phyloP scores from a whole-genome alignment of 30 jellyfish, hydroid and myxozoan genomes.

The Rhopilema esculentum region DNA sequence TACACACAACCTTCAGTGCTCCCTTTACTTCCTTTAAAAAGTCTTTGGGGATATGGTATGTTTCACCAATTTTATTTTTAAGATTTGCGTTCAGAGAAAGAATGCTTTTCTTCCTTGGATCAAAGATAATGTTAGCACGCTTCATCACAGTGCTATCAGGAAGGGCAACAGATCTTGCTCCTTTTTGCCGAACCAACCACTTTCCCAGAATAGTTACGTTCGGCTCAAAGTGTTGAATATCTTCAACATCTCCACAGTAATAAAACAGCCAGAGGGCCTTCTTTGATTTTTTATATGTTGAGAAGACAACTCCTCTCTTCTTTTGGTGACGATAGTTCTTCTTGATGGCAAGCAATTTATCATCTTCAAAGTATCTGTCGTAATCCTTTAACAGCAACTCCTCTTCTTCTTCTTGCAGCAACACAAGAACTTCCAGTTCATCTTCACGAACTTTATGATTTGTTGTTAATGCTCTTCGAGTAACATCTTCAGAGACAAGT shows the following conservation, averaged over 20 bases:
- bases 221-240: not conserved
- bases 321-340: not conserved
- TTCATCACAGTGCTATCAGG: not conserved
- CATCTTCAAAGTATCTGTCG: not conserved
- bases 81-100: conserved; percentile 1
- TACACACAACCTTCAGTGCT: not conserved
- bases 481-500: conserved; percentile 15
- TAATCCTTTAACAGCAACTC: not conserved
- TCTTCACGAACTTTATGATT: not conserved
- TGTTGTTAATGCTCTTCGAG: conserved; percentile 14
- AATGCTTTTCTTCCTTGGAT: not conserved
- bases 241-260: conserved; percentile 19
- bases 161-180: conserved; percentile 7
- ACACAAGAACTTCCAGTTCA: conserved; percentile 16
- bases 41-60: conserved; percentile 5
- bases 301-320: conserved; percentile 1
- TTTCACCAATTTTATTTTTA: not conserved
- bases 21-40: conserved; percentile 16
- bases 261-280: conserved; percentile 17
- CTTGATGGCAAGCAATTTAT: not conserved
- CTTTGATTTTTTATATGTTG: conserved; percentile 6
- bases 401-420: conserved; percentile 11
- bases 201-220: conserved; percentile 1
- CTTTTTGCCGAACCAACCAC: not conserved
- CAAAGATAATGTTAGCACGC: conserved; percentile 7